A percentile compares a stretch with the other conserved stretches of the same genome.
phyloP scores from a whole-genome alignment of 2,888 invertebrate species.

The Lasioglossum zephyrum region DNA sequence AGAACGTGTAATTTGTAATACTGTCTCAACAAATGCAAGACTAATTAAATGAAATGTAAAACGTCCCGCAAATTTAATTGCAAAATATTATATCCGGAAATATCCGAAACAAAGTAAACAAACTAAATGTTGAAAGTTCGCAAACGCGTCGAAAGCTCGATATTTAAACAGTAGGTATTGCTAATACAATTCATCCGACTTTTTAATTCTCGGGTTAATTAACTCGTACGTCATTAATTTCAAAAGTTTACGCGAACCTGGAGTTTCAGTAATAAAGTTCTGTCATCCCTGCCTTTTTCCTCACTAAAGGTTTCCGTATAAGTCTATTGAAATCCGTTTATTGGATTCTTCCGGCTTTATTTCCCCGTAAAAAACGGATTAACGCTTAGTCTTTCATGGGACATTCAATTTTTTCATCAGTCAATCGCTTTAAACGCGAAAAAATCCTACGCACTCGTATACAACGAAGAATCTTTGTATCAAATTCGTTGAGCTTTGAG shows the following conservation, averaged over 20 bases:
- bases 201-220: neutral
- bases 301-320: neutral
- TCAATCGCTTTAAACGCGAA: neutral
- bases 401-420: slow-evolving; percentile 10
- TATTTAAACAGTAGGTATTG: neutral
- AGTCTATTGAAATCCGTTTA: slow-evolving; percentile 17
- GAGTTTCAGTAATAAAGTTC: neutral
- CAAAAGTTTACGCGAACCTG: neutral
- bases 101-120: neutral
- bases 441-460: neutral
- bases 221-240: neutral
- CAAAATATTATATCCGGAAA: neutral
- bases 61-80: neutral
- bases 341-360: slow-evolving; percentile 13
- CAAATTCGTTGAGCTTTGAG: too few species aligned
- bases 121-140: neutral
- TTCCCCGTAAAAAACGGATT: slow-evolving; percentile 23
- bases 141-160: neutral
- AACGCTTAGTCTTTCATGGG: neutral
- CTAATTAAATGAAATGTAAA: neutral
- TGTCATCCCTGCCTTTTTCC: neutral
- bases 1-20: too few species aligned
- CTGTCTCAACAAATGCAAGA: neutral
- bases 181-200: neutral
- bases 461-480: neutral